A percentile compares a stretch with the other conserved stretches of the same genome.
Evolutionary conservation across 2,113 vertebrate species (phyloP).

Genomic region (Tyrannus savana): DNA sequence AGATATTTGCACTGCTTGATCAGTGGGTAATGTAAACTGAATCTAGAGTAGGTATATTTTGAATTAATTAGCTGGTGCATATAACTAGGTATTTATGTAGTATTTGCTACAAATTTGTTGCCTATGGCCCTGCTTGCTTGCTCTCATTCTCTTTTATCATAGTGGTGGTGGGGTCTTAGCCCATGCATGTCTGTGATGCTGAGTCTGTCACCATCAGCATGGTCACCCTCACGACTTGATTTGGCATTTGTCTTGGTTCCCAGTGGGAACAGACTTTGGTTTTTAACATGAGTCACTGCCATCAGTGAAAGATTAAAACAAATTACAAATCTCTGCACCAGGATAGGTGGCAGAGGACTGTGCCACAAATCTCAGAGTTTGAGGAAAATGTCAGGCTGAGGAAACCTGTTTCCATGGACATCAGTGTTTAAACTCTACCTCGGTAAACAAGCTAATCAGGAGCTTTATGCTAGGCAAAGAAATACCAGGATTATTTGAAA

Average conservation of each 20-base stretch:
- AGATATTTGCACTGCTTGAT: not conserved
- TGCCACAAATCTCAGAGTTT: not conserved
- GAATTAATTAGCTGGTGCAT: not conserved
- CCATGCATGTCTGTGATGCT: not conserved
- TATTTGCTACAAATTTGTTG: not conserved
- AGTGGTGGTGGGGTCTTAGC: rapidly evolving
- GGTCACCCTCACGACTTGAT: not conserved
- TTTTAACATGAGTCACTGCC: not conserved
- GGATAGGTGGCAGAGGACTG: not conserved
- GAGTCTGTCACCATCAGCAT: not conserved
- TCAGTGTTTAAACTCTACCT: not conserved
- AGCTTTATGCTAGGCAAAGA: not conserved
- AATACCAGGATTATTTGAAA: not conserved
- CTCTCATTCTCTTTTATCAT: not conserved
- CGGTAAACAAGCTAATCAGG: not conserved
- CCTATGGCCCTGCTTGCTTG: not conserved
- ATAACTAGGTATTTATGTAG: not conserved
- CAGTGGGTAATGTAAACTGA: not conserved
- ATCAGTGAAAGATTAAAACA: not conserved
- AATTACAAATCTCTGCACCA: not conserved
- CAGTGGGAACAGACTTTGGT: not conserved
- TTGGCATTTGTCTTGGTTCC: not conserved
- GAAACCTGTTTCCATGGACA: not conserved
- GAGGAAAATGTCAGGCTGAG: not conserved
- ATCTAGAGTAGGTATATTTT: not conserved